Base-by-base conservation (phyloP, 2,888 invertebrate genomes). In the Drosophila quinaria region DNA sequence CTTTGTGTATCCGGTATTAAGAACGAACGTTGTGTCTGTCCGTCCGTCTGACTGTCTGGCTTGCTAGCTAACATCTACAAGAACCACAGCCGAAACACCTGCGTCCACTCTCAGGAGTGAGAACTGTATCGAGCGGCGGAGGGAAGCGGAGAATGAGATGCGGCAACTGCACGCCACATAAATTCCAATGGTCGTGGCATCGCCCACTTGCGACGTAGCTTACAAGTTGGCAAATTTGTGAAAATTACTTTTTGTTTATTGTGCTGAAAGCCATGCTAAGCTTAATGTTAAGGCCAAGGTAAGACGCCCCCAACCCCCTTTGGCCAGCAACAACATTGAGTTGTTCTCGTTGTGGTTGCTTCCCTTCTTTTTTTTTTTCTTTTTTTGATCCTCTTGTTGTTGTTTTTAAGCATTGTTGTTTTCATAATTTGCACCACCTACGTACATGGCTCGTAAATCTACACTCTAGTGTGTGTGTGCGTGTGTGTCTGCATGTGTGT, bases 211-310 rank as follows among this genome's bases (percentile, higher is more conserved):
- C 56, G 82, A 70, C 80, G 74, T 69, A 86, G 90, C 91, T 91
- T 91, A 91, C 86, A 77, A 81, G 80, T 80, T 91, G 91, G 91
- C 88, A 91, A 91, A 91, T 91, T 91, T 91, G 91, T 91, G 91
- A 90, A 91, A 91, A 91, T 91, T 90, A 90, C 91, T 88, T 91
- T 90, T 88, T 90, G 87, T 91, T 91, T 90, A 89, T 90, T 90
- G 87, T 87, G 86, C 78, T 85, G 86, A 89, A 89, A 87, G 85
- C 86, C 79, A 71, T 61, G 82, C 70, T 86, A 81, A 87, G 83
- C 86, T 70, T 60, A 60, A 70, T 82, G 87, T 76, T 88, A 81
- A 88, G 86, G 77, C 78, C 87, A 84, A 87, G 81, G 81, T 79
- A 69, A 54, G 29, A 46, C 56, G 22, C 59, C 51, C 42, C 37